Evolutionary conservation across 2,888 invertebrate genomes (phyloP).

Genomic region (Cryptosula pallasiana): DNA sequence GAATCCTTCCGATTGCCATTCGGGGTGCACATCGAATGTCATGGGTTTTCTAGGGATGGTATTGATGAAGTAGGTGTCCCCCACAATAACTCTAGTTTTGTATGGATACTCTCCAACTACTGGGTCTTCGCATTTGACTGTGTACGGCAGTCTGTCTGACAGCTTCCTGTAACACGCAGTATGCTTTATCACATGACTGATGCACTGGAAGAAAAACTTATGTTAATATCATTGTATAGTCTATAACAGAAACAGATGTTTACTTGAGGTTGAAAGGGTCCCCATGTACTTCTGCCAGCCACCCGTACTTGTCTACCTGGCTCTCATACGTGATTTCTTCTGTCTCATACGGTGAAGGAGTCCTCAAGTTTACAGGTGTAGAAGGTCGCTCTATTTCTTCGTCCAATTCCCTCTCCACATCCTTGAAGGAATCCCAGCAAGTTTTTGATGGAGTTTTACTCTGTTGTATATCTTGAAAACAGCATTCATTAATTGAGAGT

Average conservation of each 20-base stretch:
- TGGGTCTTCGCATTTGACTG: constrained; percentile 37
- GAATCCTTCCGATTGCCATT: constrained; percentile 48
- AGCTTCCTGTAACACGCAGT: constrained; percentile 25
- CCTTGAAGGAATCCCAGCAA: not conserved
- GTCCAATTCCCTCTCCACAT: not conserved
- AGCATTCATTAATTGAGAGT: too few relatives aligned
- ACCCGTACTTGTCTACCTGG: constrained; percentile 40
- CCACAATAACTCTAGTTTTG: constrained; percentile 42
- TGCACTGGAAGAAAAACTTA: too few relatives aligned
- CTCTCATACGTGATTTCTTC: constrained; percentile 35
- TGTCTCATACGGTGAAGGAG: constrained; percentile 15
- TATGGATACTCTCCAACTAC: constrained; percentile 40
- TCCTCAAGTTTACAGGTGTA: not conserved
- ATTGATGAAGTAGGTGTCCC: constrained; percentile 50
- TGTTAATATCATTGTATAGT: too few relatives aligned
- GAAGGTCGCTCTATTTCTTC: not conserved
- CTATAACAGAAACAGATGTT: too few relatives aligned
- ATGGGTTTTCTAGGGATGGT: constrained; percentile 44
- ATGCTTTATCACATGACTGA: too few relatives aligned
- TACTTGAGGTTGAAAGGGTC: constrained; percentile 47
- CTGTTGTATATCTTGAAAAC: not conserved
- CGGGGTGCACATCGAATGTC: constrained; percentile 43
- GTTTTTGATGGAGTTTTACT: not conserved
- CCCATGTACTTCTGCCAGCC: constrained; percentile 46
- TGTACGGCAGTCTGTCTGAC: constrained; percentile 36